Conservation (phyloP, 2,888 invertebrate genomes). For the Hirtodrosophila alboralis region DNA sequence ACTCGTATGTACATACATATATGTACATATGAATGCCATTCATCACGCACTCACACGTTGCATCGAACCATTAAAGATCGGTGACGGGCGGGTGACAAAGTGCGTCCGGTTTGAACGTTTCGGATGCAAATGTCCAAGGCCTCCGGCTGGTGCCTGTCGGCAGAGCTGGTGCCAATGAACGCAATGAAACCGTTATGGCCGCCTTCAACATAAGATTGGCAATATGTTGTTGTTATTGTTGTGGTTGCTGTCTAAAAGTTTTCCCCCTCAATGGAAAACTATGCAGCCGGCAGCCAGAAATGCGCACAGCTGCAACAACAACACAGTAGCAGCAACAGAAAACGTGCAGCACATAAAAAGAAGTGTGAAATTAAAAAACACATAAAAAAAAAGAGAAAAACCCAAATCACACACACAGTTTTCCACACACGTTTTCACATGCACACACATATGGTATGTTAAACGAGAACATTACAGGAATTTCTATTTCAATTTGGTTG, state of each 20-base stretch:
- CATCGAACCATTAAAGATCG: constrained; percentile 67
- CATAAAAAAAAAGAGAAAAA: constrained; percentile 55
- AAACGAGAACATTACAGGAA: constrained; percentile 54
- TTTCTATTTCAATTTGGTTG: constrained; percentile 47
- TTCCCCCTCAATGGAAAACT: constrained; percentile 44
- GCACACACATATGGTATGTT: constrained; percentile 6
- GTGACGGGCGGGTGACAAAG: constrained; percentile 72
- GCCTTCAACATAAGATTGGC: constrained; percentile 64
- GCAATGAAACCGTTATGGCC: constrained; percentile 57
- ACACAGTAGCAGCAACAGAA: constrained; percentile 30
- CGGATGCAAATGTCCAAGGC: constrained; percentile 74
- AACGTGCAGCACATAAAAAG: constrained; percentile 57
- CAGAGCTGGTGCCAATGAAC: constrained; percentile 52
- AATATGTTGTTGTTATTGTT: constrained; percentile 37
- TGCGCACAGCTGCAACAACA: constrained; percentile 66
- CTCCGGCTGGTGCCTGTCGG: constrained; percentile 29
- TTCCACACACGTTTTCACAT: constrained; percentile 7
- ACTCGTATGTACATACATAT: background rate
- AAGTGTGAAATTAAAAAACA: constrained; percentile 73
- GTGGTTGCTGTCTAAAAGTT: constrained; percentile 44
- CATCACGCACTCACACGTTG: constrained; percentile 55
- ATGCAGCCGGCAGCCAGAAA: constrained; percentile 52
- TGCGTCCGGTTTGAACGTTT: constrained; percentile 75
- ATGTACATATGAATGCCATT: constrained; percentile 30
- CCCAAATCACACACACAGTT: constrained; percentile 22